A percentile compares a stretch with the other conserved stretches of the same genome.
These are phyloP conservation scores for Eupithecia tripunctaria DNA, from an alignment of 2,888 invertebrate genomes.

Conservation along the genomic window DNA sequence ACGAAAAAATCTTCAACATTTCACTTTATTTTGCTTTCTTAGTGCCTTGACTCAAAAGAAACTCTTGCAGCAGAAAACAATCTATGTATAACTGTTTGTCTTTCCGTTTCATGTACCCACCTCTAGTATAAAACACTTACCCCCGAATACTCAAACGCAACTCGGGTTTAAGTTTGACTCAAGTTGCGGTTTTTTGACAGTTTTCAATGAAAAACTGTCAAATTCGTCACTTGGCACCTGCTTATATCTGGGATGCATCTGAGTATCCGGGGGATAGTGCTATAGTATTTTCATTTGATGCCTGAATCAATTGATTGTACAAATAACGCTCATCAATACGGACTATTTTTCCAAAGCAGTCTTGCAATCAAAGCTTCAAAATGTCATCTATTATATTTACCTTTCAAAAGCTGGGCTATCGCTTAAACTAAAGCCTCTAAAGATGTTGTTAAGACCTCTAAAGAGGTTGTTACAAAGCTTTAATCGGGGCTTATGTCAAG, in stretches of 20 bases:
- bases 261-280: too few relatives aligned
- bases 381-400: not conserved
- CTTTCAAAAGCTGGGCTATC: not conserved
- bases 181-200: too few relatives aligned
- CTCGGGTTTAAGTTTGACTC: too few relatives aligned
- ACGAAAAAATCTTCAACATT: not conserved
- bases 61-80: not conserved
- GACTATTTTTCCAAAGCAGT: not conserved
- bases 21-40: not conserved
- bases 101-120: not conserved
- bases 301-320: not conserved
- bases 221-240: too few relatives aligned
- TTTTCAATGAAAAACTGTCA: too few relatives aligned
- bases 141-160: too few relatives aligned
- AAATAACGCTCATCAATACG: not conserved
- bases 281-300: not conserved
- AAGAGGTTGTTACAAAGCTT: not conserved
- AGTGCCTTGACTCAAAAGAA: not conserved
- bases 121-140: not conserved
- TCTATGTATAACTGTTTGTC: not conserved
- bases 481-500: not conserved
- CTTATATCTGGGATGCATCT: too few relatives aligned
- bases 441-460: not conserved
- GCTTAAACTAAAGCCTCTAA: not conserved
- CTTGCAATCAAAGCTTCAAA: not conserved